Conservation (phyloP, 2,113 vertebrate genomes). For the Papio anubis region DNA sequence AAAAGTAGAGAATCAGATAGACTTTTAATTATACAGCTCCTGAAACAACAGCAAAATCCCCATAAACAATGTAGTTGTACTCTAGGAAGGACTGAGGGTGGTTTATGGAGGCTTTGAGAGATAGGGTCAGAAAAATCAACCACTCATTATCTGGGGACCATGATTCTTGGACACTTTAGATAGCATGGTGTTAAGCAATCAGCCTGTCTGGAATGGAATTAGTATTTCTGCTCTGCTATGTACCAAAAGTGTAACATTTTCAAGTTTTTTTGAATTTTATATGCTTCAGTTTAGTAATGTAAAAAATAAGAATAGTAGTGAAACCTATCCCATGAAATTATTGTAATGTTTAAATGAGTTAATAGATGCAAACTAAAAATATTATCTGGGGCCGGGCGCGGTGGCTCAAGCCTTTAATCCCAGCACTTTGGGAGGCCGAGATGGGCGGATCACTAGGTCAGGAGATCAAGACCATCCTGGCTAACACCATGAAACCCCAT, state of each 20-base stretch:
- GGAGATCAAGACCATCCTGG: too few relatives aligned
- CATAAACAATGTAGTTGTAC: neutral
- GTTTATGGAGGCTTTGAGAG: neutral
- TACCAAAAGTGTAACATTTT: neutral
- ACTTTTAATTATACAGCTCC: neutral
- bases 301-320: neutral
- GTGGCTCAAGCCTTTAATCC: too few relatives aligned
- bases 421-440: too few relatives aligned
- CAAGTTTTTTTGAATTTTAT: neutral
- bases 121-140: neutral
- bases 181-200: neutral
- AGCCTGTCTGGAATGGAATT: neutral
- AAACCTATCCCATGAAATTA: neutral
- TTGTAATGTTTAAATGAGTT: neutral
- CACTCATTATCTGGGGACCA: neutral
- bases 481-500: too few relatives aligned
- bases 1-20: neutral
- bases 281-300: neutral
- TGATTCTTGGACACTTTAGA: neutral
- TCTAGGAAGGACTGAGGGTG: neutral
- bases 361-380: neutral
- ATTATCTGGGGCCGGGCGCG: neutral
- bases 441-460: too few relatives aligned
- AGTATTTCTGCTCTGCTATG: neutral
- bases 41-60: neutral